Base-by-base conservation (phyloP, 2,888 invertebrate genomes). In the Lasioglossum lativentre region DNA sequence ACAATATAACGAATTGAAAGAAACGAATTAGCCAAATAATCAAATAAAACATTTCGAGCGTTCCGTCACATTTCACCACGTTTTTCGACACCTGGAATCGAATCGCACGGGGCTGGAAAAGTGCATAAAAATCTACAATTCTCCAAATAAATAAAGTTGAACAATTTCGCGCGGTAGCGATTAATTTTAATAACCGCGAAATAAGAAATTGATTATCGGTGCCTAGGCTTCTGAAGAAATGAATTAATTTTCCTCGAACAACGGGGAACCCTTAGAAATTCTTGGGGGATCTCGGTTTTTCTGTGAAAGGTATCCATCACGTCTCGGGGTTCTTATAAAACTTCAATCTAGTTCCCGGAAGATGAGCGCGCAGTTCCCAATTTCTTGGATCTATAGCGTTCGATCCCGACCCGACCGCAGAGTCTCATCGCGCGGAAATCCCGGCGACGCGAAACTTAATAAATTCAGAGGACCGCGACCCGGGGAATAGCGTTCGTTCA, bases 381-480 rank as follows among this genome's bases (percentile, higher is more conserved):
- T 68, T 68, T 68, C 66, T 38, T 10, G 66, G 66, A 68, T 34
- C 23, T 68, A 38, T 23, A 23, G 66, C 66, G 38, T 38, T 68
- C 66, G 66, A 68, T 34, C 66, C 23, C 34, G 10, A 23, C 23
- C 45, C 16, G 34, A 34, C 34, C 66, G 34, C 23, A 38, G 34
- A n/a, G 23, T 23, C 38, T 68, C 66, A 12, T 38, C 66, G 34
- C 66, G 66, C 70, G 40, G 40, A 40, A 72, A 45, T 45, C 45
- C 45, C 27, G 34, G 10, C 72, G 72, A 72, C 47, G 19, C 30
- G 30, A 3, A 47, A 72, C 30, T 72, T 72, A 30, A 72, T 72
- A 72, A 72, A 47, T 72, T 72, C 72, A 23, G 42, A 40, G n/a
- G 56, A n/a, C 52, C 23, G 23, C 47, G n/a, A 14, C 27, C 12